Conservation (phyloP, 2,888 invertebrate species). For the Dasysyrphus tricinctus region DNA sequence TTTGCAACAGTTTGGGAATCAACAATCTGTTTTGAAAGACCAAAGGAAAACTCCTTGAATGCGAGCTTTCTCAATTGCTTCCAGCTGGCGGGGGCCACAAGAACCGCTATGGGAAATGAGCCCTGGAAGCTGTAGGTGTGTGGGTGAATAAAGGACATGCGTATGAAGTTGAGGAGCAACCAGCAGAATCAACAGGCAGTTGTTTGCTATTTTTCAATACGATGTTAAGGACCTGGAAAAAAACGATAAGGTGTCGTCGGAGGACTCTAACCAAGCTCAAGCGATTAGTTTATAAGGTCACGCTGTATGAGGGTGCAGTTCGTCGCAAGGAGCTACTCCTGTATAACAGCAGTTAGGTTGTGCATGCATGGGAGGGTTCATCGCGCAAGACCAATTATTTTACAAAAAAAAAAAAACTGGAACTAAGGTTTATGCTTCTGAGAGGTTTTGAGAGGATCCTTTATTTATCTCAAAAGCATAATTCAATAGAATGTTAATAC, state of each 20-base stretch:
- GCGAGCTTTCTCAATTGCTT: slow-evolving; percentile 47
- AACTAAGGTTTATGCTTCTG: slow-evolving; percentile 19
- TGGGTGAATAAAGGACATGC: slow-evolving; percentile 46
- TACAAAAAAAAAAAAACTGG: background rate
- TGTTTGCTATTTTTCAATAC: slow-evolving; percentile 57
- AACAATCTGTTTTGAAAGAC: slow-evolving; percentile 68
- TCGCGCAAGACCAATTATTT: slow-evolving; percentile 59
- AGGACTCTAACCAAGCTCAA: slow-evolving; percentile 58
- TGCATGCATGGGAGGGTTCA: slow-evolving; percentile 38
- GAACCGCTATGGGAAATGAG: slow-evolving; percentile 53
- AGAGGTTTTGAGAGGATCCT: slow-evolving; percentile 16
- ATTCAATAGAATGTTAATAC: slow-evolving; percentile 36
- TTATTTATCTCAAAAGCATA: slow-evolving; percentile 15
- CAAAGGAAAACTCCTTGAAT: slow-evolving; percentile 17
- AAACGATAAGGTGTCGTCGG: slow-evolving; percentile 64
- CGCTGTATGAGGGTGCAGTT: slow-evolving; percentile 61
- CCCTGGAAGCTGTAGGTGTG: slow-evolving; percentile 31
- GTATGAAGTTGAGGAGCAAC: slow-evolving; percentile 1
- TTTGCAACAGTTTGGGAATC: slow-evolving; percentile 74
- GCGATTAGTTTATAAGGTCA: slow-evolving; percentile 72
- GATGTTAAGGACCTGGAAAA: slow-evolving; percentile 65
- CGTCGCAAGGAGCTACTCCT: slow-evolving; percentile 12
- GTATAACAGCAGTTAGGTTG: slow-evolving; percentile 2
- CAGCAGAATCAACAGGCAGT: slow-evolving; percentile 74
- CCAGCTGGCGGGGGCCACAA: slow-evolving; percentile 39